These are phyloP conservation scores for Nautilus pompilius DNA, from an alignment of 1,140 invertebrate species.

Conservation along the genomic window DNA sequence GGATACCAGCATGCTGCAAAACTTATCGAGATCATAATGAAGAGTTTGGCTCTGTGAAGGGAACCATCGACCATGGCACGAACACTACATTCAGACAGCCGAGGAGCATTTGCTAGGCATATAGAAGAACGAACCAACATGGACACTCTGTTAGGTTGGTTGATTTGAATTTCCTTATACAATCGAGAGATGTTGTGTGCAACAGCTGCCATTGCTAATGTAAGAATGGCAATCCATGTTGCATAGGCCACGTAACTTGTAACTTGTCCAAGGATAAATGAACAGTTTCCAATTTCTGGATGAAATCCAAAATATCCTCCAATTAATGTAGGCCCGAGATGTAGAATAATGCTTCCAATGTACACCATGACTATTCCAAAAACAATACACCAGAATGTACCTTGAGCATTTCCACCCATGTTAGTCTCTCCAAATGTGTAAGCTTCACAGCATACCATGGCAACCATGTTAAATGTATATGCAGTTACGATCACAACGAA, in stretches of 20 bases:
- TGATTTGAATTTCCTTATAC: constrained; percentile 49
- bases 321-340: constrained; percentile 54
- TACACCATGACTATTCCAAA: constrained; percentile 54
- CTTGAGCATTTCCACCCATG: constrained; percentile 43
- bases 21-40: constrained; percentile 40
- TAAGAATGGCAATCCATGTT: constrained; percentile 53
- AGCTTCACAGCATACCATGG: constrained; percentile 53
- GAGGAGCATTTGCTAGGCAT: constrained; percentile 36
- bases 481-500: constrained; percentile 51
- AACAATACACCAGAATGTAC: constrained; percentile 48
- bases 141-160: constrained; percentile 46
- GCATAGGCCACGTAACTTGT: constrained; percentile 52
- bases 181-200: constrained; percentile 47
- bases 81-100: constrained; percentile 27
- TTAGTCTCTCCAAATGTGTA: constrained; percentile 53
- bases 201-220: constrained; percentile 40
- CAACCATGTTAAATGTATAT: constrained; percentile 52
- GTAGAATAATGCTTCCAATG: constrained; percentile 50
- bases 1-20: constrained; percentile 54
- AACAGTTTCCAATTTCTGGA: constrained; percentile 49
- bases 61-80: constrained; percentile 29
- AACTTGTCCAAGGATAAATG: constrained; percentile 47
- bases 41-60: constrained; percentile 45
- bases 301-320: constrained; percentile 53
- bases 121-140: constrained; percentile 49